These are phyloP conservation scores for Myripristis murdjan DNA, from an alignment of 2,797 vertebrate species.

Conservation along the genomic window DNA sequence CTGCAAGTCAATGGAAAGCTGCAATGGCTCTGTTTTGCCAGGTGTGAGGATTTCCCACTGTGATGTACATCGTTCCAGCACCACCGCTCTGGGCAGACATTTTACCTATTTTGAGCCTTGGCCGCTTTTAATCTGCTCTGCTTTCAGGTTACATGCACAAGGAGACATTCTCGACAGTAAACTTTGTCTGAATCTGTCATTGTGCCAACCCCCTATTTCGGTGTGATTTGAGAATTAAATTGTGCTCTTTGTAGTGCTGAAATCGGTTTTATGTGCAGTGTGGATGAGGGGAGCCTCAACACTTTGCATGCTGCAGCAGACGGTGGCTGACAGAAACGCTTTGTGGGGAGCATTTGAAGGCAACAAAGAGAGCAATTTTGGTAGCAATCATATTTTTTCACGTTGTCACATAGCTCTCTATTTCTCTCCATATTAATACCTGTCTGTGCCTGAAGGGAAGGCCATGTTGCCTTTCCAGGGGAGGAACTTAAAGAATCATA, in stretches of 20 bases:
- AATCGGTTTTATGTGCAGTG: no score
- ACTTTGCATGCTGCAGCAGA: no score
- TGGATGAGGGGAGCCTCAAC: no score
- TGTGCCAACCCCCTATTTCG: background rate
- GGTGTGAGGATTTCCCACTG: background rate
- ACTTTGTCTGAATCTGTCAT: constrained; percentile 1
- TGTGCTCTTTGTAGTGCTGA: background rate
- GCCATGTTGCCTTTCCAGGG: no score
- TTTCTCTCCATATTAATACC: no score
- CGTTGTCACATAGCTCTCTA: no score
- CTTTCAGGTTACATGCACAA: background rate
- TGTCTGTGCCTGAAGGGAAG: no score
- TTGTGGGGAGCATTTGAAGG: no score
- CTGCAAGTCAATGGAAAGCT: background rate
- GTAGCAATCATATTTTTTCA: no score
- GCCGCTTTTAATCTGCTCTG: background rate
- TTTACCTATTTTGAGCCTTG: background rate
- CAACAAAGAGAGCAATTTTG: no score
- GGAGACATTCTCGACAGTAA: background rate
- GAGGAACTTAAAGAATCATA: no score
- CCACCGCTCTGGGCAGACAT: background rate
- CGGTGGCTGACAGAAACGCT: no score
- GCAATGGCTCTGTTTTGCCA: background rate
- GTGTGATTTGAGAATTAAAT: background rate
- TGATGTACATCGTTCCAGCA: background rate